Conservation (phyloP, 2,113 vertebrate genomes). For the Bubo blakistoni region DNA sequence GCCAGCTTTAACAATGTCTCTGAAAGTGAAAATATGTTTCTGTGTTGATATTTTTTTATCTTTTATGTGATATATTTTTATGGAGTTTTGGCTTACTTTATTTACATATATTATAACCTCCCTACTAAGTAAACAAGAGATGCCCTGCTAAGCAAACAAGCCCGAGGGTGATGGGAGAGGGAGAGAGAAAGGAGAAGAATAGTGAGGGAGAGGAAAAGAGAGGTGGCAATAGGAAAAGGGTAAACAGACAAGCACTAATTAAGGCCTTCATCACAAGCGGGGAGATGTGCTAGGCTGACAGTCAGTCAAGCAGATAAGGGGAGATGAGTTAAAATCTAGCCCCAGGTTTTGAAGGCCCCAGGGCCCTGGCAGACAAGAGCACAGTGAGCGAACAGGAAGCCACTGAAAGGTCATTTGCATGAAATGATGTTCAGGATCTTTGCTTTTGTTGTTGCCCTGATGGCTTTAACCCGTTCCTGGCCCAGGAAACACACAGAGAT, state of each 20-base stretch:
- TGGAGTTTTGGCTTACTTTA: conserved; percentile 20
- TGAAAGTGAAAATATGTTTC: background rate
- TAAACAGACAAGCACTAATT: conserved; percentile 87
- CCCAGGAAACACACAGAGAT: background rate
- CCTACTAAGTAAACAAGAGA: conserved; percentile 54
- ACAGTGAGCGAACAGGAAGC: conserved; percentile 78
- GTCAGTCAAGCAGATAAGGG: conserved; percentile 98
- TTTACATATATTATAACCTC: conserved; percentile 50
- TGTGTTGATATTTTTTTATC: background rate
- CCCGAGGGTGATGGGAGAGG: conserved; percentile 40
- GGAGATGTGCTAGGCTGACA: conserved; percentile 94
- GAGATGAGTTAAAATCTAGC: conserved; percentile 91
- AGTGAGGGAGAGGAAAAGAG: conserved; percentile 48
- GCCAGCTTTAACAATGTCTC: background rate
- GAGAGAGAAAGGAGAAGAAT: conserved; percentile 59
- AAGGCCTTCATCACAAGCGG: conserved; percentile 87
- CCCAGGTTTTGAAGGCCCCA: conserved; percentile 76
- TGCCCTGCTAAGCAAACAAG: conserved; percentile 63
- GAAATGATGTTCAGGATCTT: conserved; percentile 80
- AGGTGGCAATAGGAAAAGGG: conserved; percentile 68
- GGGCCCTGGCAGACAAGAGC: conserved; percentile 90
- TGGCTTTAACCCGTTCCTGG: conserved; percentile 39
- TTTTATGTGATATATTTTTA: conserved; percentile 3
- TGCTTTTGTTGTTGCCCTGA: conserved; percentile 70
- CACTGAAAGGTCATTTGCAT: conserved; percentile 88